These are phyloP conservation scores for Calliphora vicina DNA, from an alignment of 1,140 invertebrate species.

Conservation along the genomic window DNA sequence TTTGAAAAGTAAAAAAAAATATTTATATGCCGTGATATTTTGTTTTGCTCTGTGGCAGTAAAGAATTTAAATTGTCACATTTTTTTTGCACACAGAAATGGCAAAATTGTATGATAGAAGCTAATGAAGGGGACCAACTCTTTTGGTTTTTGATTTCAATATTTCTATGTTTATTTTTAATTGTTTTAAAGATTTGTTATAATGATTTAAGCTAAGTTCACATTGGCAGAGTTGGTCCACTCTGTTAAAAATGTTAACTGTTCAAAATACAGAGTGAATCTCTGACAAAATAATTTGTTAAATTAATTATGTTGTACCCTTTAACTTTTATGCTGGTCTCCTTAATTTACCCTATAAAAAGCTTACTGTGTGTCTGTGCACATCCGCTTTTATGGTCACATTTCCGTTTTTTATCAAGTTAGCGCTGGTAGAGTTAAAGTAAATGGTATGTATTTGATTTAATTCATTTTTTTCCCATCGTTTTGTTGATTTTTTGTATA, in stretches of 20 bases:
- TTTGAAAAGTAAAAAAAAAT: neutral
- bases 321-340: no score
- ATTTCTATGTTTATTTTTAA: no score
- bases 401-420: constrained; percentile 2
- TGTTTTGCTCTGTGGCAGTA: neutral
- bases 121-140: neutral
- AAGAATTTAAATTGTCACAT: neutral
- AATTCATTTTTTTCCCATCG: neutral
- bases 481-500: neutral
- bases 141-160: no score
- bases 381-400: neutral
- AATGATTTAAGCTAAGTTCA: no score
- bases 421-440: neutral
- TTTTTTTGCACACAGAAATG: neutral
- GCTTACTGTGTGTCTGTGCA: neutral
- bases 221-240: no score
- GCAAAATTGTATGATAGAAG: neutral
- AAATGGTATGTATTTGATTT: neutral
- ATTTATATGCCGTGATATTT: neutral
- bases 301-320: no score
- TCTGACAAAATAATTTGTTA: no score
- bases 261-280: no score
- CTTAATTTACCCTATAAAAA: no score
- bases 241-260: no score
- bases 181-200: no score